Conservation (phyloP, 2,888 invertebrate genomes). For the Drosophila niveifrons region DNA sequence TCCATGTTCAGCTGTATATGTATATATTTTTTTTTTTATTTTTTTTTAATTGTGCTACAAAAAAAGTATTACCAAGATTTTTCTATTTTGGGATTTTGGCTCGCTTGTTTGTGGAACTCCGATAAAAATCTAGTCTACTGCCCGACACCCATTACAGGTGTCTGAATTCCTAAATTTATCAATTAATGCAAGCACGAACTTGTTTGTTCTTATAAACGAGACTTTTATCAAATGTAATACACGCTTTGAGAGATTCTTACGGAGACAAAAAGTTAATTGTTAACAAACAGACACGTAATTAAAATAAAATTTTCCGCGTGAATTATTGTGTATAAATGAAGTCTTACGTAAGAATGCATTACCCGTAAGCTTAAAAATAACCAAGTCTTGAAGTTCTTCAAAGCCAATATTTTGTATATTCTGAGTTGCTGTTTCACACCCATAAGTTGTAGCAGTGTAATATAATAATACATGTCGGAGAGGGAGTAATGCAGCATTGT, state of each 20-base stretch:
- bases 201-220: background rate
- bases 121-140: too few relatives aligned
- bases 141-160: too few relatives aligned
- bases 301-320: background rate
- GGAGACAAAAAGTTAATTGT: background rate
- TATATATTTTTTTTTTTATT: too few relatives aligned
- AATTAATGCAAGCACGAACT: background rate
- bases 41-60: too few relatives aligned
- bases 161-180: too few relatives aligned
- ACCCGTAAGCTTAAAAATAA: background rate
- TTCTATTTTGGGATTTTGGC: too few relatives aligned
- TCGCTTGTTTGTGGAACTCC: too few relatives aligned
- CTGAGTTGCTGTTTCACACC: background rate
- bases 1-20: too few relatives aligned
- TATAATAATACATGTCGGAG: too few relatives aligned
- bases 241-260: slow-evolving; percentile 23
- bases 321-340: slow-evolving; percentile 7
- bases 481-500: too few relatives aligned
- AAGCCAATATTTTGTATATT: background rate
- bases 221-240: background rate
- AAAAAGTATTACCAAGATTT: too few relatives aligned
- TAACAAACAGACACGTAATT: background rate
- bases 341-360: background rate
- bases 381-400: slow-evolving; percentile 1
- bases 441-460: background rate